Conservation (phyloP, 2,113 vertebrate species). For the Triplophysa dalaica region DNA sequence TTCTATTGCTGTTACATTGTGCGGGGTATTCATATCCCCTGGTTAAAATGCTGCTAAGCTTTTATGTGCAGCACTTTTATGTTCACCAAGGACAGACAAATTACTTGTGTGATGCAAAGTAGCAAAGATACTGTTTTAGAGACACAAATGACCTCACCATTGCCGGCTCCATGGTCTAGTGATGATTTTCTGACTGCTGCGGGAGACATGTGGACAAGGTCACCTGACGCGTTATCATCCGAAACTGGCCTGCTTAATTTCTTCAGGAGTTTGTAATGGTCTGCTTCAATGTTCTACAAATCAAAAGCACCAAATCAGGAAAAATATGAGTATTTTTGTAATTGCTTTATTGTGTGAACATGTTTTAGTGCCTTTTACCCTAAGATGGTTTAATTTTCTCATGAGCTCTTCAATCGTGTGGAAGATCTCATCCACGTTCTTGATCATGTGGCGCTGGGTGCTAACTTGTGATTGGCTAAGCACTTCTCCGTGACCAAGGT, state of each 20-base stretch:
- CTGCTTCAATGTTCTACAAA: conserved; percentile 71
- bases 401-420: conserved; percentile 71
- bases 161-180: conserved; percentile 62
- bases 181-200: conserved; percentile 62
- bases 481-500: conserved; percentile 30
- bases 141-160: conserved; percentile 58
- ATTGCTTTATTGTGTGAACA: neutral
- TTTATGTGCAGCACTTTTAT: too few species aligned
- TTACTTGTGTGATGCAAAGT: too few species aligned
- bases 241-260: conserved; percentile 54
- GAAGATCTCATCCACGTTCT: conserved; percentile 74
- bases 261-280: conserved; percentile 68
- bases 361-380: conserved; percentile 55
- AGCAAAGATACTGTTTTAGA: neutral
- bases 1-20: too few species aligned
- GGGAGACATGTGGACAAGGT: conserved; percentile 51
- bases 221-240: conserved; percentile 52
- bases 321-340: neutral
- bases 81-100: too few species aligned
- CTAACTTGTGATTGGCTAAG: conserved; percentile 40
- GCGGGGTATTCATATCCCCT: too few species aligned
- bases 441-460: conserved; percentile 62
- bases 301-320: neutral
- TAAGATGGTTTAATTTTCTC: conserved; percentile 70
- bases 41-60: too few species aligned